A percentile compares a stretch with the other conserved stretches of the same genome.
Evolutionary conservation across 1,140 invertebrate species (phyloP).

Genomic region (Pogonus chalceus): DNA sequence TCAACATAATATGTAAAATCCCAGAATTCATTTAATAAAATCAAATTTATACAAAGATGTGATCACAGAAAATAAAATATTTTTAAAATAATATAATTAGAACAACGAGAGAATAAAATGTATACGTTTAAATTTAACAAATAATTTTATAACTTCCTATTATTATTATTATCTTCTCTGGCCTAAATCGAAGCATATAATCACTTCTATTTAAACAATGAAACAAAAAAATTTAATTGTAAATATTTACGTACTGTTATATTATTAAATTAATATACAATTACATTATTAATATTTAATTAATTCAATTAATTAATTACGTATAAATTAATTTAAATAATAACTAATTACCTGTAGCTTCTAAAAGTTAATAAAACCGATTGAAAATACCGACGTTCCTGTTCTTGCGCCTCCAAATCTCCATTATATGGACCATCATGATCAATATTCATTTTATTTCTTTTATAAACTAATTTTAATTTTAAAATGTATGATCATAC

Average conservation of each 20-base stretch:
- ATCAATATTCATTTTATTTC: neutral
- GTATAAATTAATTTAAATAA: conserved; percentile 21
- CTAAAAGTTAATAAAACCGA: conserved; percentile 68
- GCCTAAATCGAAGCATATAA: no score
- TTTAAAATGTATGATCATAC: no score
- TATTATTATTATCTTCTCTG: no score
- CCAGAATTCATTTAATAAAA: no score
- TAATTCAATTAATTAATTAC: conserved; percentile 8
- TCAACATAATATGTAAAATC: no score
- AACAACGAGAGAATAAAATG: no score
- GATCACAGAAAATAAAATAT: no score
- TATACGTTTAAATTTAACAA: no score
- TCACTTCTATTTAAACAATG: conserved; percentile 12
- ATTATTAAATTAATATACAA: conserved; percentile 16
- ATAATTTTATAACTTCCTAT: no score
- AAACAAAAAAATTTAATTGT: conserved; percentile 18
- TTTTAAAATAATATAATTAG: no score
- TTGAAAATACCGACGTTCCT: conserved; percentile 68
- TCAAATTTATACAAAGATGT: no score
- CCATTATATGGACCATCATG: neutral
- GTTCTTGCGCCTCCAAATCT: neutral
- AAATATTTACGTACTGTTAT: conserved; percentile 21
- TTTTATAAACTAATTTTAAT: neutral
- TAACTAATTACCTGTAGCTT: conserved; percentile 75
- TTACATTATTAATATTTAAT: conserved; percentile 15